phyloP scores from a whole-genome alignment of 2,113 vertebrate genomes.

The Jaculus jaculus region DNA sequence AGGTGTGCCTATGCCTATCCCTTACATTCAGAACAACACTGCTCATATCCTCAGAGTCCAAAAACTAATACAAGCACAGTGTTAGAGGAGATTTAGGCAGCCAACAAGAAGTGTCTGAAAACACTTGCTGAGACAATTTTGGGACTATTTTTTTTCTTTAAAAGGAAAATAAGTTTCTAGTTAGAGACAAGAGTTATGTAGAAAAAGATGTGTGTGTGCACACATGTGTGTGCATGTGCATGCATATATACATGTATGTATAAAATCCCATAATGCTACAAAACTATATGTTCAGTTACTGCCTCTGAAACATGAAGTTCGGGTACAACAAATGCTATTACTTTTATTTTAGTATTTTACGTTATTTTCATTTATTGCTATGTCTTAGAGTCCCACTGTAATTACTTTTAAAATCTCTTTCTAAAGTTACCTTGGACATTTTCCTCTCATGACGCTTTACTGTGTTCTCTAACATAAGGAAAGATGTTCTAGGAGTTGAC shows the following conservation, averaged over 20 bases:
- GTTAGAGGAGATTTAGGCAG: neutral
- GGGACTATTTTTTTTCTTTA: neutral
- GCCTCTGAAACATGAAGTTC: neutral
- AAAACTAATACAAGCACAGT: neutral
- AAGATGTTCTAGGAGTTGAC: neutral
- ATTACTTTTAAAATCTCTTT: neutral
- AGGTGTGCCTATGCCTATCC: conserved; percentile 63
- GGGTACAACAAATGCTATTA: neutral
- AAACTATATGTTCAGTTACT: neutral
- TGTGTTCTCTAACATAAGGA: neutral
- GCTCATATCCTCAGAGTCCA: neutral
- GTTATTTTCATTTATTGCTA: neutral
- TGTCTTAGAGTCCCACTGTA: neutral
- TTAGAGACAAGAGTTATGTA: neutral
- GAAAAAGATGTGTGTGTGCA: too few species aligned
- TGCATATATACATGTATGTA: neutral
- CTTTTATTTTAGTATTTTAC: conserved; percentile 18
- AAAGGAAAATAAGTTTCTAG: neutral
- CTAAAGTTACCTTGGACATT: neutral
- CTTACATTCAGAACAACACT: conserved; percentile 60
- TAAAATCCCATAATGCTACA: neutral
- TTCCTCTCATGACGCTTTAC: conserved; percentile 1
- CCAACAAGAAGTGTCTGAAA: neutral
- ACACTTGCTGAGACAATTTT: neutral
- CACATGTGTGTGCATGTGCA: neutral